Conservation (phyloP, 2,113 vertebrate species). For the Mastomys natalensis region DNA sequence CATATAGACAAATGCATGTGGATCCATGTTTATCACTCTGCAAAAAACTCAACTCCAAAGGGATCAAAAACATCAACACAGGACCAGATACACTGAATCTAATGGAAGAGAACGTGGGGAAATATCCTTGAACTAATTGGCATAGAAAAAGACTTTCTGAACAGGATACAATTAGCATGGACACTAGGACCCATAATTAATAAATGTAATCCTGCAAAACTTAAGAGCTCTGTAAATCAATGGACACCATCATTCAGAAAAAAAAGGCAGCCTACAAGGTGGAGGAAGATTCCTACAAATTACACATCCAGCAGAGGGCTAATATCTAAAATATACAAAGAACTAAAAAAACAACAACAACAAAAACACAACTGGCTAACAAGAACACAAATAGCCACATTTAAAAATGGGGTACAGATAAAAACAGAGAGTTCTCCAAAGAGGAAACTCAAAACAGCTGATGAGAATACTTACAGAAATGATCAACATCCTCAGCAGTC, state of each 20-base stretch:
- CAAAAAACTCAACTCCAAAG: not conserved
- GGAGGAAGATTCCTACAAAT: not conserved
- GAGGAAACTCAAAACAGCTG: not conserved
- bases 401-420: not conserved
- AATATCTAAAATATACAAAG: not conserved
- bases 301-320: not conserved
- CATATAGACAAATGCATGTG: not conserved
- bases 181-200: not conserved
- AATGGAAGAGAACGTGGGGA: too few relatives aligned
- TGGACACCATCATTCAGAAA: not conserved
- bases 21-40: not conserved
- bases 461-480: not conserved
- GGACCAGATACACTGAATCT: not conserved
- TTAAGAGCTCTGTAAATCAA: not conserved
- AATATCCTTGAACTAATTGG: too few relatives aligned
- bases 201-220: not conserved
- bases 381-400: not conserved
- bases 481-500: not conserved
- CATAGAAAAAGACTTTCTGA: too few relatives aligned
- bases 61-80: not conserved
- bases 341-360: not conserved
- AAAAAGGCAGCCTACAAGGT: not conserved
- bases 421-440: not conserved
- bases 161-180: too few relatives aligned
- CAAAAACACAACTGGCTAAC: not conserved